These are phyloP conservation scores for Papilio glaucus DNA, from an alignment of 1,140 invertebrate genomes.

Conservation along the genomic window DNA sequence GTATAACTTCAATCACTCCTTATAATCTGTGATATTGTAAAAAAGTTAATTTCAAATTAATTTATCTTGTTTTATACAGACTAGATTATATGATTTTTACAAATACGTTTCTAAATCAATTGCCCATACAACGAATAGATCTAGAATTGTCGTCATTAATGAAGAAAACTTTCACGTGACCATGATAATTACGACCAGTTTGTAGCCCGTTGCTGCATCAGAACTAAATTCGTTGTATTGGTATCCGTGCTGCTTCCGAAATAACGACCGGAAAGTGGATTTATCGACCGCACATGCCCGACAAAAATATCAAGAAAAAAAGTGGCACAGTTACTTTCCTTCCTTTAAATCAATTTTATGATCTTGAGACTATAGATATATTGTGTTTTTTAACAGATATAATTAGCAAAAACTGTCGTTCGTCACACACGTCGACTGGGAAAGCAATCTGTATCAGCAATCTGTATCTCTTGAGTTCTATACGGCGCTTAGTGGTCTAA, in stretches of 20 bases:
- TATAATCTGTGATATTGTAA: not conserved
- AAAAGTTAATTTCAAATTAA: not conserved
- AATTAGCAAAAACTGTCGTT: too few species aligned
- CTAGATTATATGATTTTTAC: not conserved
- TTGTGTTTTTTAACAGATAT: too few species aligned
- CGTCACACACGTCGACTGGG: too few species aligned
- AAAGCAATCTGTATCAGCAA: too few species aligned
- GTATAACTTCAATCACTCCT: too few species aligned
- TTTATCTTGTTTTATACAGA: not conserved
- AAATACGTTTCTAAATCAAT: not conserved
- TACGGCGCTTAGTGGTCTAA: too few species aligned
- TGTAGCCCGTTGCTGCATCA: not conserved
- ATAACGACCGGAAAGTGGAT: constrained; percentile 6
- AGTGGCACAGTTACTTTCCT: constrained; percentile 13
- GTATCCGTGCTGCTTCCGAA: constrained; percentile 10
- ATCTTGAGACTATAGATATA: not conserved
- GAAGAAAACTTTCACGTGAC: constrained; percentile 18
- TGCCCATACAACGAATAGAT: not conserved
- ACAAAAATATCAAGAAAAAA: constrained; percentile 6
- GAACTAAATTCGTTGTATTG: constrained; percentile 12
- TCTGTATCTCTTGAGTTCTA: too few species aligned
- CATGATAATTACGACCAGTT: constrained; percentile 18
- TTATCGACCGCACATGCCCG: constrained; percentile 14
- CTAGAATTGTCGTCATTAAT: not conserved
- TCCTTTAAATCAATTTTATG: not conserved